Evolutionary conservation across 2,888 invertebrate genomes (phyloP), one percentile per base, ranked within the genome.

Genomic region (Cataglyphis cursor): DNA sequence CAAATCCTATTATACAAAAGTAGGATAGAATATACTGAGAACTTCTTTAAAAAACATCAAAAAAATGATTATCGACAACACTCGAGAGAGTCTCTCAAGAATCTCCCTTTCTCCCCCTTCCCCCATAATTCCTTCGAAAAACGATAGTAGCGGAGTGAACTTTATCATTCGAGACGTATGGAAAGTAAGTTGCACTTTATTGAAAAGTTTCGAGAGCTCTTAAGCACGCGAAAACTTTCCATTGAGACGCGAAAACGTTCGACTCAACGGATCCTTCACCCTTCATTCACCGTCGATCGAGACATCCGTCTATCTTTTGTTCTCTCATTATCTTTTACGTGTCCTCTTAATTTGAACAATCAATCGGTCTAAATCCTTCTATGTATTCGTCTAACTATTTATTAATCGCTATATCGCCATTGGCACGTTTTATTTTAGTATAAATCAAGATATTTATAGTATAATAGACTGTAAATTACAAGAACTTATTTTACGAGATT

Each of bases 191-290:
- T 51, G 66, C 83, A 84, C 84, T 88, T 89, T 90, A 89, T 88
- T 90, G 90, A 88, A 90, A 90, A 89, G 89, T 89, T 89, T 86
- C 85, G 66, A 64, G 68, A 81, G 82, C 74, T 82, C 85, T 88
- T 90, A 90, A 89, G 90, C 82, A 88, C 86, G 83, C 65, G 81
- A 54, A 78, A 88, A 88, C 65, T 88, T 90, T 62, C 41, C 44
- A 81, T 57, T 70, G 78, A 70, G 61, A 82, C 78, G 85, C 82
- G 82, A 89, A 86, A 86, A 86, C 86, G 85, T 86, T 59, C 78
- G 70, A 44, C 82, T 82, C 87, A 41, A 62, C 75, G 54, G 64
- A 35, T 41, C 59, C 38, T 70, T 21, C 31, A 54, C 72, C 35
- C 41, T 62, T 61, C 54, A 48, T 41, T 21, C 80, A 81, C 68